Evolutionary conservation across 2,888 invertebrate species (phyloP), one percentile per base, ranked within the genome.

Genomic region (Thereva unica): DNA sequence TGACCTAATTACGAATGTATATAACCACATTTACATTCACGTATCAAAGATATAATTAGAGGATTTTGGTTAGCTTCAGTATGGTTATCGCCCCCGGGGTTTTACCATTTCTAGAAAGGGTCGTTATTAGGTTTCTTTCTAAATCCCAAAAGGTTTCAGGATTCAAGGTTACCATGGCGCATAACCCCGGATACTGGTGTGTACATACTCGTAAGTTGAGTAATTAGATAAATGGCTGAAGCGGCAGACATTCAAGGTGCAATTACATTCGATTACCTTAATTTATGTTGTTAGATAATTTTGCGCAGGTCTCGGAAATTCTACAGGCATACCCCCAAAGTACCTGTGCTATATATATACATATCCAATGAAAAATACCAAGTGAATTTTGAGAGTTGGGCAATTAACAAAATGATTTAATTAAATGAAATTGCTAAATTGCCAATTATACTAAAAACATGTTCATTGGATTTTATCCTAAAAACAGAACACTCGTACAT

Each of bases 181-280:
- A 23, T 23, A 23, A 23, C 23, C 23, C 23, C 23, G 23, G 23
- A 23, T 23, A 23, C 23, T 23, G 9, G 12, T 34, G 23, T 50
- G 50, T 40, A 49, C 61, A 61, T 37, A 10, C 41, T 23, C 41
- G 49, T 40, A 49, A 61, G 50, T 35, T 34, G 41, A 61, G 41
- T 41, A 61, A 61, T 61, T 61, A 61, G 49, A 61, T 41, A 61
- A 61, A 61, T 61, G 50, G 50, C 41, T 23, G 5, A 41, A 4
- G 61, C 49, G 40, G 40, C 23, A 38, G 7, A 9, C 47, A 47
- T 49, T 40, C 61, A 61, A 40, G 9, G 45, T 37, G 61, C 61
- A 61, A 61, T 61, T 40, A 61, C 61, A 61, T 61, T 61, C 61
- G 61, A 61, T 61, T 61, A 50, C 61, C 61, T 61, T 38, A 61